Conservation (phyloP, 2,797 vertebrate genomes). For the Crax fasciolata region DNA sequence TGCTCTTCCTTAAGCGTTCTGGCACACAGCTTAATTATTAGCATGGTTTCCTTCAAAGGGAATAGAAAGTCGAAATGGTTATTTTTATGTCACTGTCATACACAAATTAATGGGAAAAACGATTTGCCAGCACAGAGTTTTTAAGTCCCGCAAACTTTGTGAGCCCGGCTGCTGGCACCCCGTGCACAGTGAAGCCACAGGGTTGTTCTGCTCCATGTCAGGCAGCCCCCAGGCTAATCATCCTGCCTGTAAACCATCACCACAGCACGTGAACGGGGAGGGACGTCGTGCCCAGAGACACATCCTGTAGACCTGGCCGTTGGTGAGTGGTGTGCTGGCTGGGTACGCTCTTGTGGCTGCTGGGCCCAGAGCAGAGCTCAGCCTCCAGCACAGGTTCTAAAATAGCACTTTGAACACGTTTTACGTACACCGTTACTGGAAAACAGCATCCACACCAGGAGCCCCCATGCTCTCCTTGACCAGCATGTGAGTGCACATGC, state of each 20-base stretch:
- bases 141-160: background rate
- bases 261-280: background rate
- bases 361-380: background rate
- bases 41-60: background rate
- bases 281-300: background rate
- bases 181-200: background rate
- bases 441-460: background rate
- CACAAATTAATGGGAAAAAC: background rate
- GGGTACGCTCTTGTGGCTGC: accelerated
- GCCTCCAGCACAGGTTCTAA: background rate
- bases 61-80: background rate
- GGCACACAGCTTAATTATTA: conserved; percentile 26
- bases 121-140: background rate
- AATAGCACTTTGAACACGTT: background rate
- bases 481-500: no score
- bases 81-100: background rate
- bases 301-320: background rate
- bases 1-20: conserved; percentile 31
- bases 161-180: background rate
- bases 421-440: background rate
- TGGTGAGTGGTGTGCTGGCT: background rate
- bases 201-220: background rate
- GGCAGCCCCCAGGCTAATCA: background rate
- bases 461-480: background rate
- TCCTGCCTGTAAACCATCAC: accelerated